Conservation (phyloP, 2,113 vertebrate species). For the Nycticryphes semicollaris region DNA sequence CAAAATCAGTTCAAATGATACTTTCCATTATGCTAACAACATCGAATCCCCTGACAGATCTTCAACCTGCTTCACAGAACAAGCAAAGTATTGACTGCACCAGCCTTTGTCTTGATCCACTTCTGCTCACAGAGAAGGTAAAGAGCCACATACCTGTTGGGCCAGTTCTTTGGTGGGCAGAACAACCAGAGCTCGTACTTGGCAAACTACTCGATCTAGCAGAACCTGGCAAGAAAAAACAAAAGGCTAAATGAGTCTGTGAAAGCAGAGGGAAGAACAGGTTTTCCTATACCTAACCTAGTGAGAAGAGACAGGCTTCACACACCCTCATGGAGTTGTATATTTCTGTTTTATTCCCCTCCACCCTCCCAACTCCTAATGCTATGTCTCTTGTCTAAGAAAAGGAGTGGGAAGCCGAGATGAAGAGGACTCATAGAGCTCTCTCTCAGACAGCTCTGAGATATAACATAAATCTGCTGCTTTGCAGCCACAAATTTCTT, state of each 20-base stretch:
- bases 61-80: neutral
- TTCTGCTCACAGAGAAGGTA: neutral
- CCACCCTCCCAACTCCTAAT: neutral
- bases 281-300: neutral
- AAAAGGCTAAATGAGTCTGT: neutral
- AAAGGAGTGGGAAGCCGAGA: neutral
- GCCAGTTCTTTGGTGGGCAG: conserved; percentile 96
- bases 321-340: neutral
- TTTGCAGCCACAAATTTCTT: neutral
- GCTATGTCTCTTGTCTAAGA: neutral
- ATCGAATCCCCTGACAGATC: neutral
- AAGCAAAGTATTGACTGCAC: neutral
- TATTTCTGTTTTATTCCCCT: neutral
- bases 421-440: neutral
- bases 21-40: neutral
- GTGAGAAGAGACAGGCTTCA: neutral
- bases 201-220: conserved; percentile 82
- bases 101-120: neutral
- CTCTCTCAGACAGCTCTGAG: neutral
- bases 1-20: neutral
- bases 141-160: conserved; percentile 82
- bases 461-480: neutral
- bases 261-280: neutral
- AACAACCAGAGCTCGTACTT: conserved; percentile 86
- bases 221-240: conserved; percentile 77